Evolutionary conservation across 2,888 invertebrate genomes (phyloP), one percentile per base, ranked within the genome.

Genomic region (Leptopilina myrica): DNA sequence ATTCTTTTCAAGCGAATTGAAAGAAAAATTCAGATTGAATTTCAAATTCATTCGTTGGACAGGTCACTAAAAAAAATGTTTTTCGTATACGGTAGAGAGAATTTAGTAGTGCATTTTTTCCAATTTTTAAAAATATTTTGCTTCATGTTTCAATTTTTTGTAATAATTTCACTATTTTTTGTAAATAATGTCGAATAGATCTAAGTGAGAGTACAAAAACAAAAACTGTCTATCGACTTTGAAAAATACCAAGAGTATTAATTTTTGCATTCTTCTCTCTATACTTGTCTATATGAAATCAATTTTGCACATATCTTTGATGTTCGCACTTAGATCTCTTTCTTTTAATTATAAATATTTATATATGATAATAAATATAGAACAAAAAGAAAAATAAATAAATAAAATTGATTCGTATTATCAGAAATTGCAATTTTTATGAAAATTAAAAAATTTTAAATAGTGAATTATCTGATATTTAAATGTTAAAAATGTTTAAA

Each of bases 271-370:
- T 62, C 7, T 43, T 43, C 8, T 43, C 43, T 6, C 7, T n/a
- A 62, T n/a, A 62, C 62, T 62, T 62, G 20, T 62, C n/a, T 62
- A 20, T 62, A 9, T 20, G 3, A 62, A 62, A 20, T 15, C 49
- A 53, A 69, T 69, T 69, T 69, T n/a, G 33, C 56, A 73, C 73
- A 73, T 73, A 73, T 73, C 73, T 56, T 33, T 26, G 49, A 69
- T 69, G 69, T 69, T 49, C 14, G 20, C 8, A 56, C 14, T 33
- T 64, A 40, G 33, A 40, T 26, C 40, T 40, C 33, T 64, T 40
- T 33, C 11, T 33, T 26, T 9, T 56, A 56, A 11, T 53, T 53
- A 69, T 43, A 43, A 1, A 43, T 43, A 43, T 43, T 43, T 43
- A 43, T 8, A 43, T 43, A 43, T 43, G 6, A 43, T 49, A 49